A percentile compares a stretch with the other conserved stretches of the same genome.
These are phyloP conservation scores for Rhagonycha lutea DNA, from an alignment of 2,888 invertebrate species.

Conservation along the genomic window DNA sequence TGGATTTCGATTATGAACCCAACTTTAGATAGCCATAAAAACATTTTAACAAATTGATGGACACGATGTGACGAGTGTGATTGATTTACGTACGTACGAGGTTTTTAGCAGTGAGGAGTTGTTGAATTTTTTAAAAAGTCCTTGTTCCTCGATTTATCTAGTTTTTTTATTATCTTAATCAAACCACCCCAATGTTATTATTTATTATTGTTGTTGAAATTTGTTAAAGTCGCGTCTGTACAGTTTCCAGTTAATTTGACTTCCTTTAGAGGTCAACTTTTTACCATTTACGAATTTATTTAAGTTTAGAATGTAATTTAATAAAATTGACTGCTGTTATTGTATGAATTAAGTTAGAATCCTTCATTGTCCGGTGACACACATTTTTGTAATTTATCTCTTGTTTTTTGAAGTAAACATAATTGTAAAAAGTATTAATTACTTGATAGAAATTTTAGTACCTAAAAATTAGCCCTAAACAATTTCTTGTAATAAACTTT, in stretches of 20 bases:
- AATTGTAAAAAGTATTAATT: neutral
- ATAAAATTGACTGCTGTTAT: neutral
- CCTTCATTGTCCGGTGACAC: neutral
- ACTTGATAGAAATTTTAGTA: neutral
- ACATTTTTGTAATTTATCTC: neutral
- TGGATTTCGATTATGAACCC: conserved; percentile 90
- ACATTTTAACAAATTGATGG: neutral
- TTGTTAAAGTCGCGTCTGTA: neutral
- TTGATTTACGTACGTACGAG: neutral
- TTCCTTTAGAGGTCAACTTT: neutral
- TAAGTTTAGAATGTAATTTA: neutral
- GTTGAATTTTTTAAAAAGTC: neutral
- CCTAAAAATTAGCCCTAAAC: neutral
- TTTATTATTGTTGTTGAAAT: neutral
- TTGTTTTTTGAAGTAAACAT: neutral
- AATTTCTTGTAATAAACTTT: conserved; percentile 3
- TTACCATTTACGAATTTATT: neutral
- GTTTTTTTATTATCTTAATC: neutral
- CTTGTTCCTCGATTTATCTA: neutral
- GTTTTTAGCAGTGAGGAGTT: neutral
- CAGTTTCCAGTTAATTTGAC: neutral
- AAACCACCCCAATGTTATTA: neutral
- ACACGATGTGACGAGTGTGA: neutral
- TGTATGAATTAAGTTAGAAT: neutral
- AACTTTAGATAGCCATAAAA: conserved; percentile 29